phyloP scores from a whole-genome alignment of 2,888 invertebrate species.

The Eupithecia insigniata region DNA sequence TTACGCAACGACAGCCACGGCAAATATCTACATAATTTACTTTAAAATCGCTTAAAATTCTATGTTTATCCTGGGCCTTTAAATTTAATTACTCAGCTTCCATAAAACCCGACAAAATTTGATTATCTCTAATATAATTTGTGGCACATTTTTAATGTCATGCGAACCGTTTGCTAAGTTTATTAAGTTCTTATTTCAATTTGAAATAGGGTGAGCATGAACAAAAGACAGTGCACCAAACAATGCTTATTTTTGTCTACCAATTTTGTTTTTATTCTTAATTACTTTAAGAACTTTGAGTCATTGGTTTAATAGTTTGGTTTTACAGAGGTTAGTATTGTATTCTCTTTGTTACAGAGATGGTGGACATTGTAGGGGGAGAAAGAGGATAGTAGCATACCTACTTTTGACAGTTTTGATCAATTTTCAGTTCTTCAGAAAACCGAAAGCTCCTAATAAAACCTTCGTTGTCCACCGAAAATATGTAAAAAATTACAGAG shows the following conservation, averaged over 20 bases:
- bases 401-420: neutral
- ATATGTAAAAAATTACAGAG: too few species aligned
- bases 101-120: neutral
- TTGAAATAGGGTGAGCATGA: neutral
- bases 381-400: neutral
- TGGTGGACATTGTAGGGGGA: neutral
- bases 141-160: neutral
- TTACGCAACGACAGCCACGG: neutral
- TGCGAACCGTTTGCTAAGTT: neutral
- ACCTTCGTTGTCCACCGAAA: too few species aligned
- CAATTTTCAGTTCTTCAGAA: too few species aligned
- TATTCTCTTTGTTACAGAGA: too few species aligned
- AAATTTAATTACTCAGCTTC: slow-evolving; percentile 2
- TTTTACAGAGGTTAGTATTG: too few species aligned
- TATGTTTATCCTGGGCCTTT: neutral
- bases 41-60: neutral
- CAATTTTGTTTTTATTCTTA: too few species aligned
- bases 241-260: neutral
- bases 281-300: too few species aligned
- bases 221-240: neutral
- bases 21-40: neutral
- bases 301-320: too few species aligned
- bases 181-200: neutral
- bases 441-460: too few species aligned
- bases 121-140: neutral